Evolutionary conservation across 2,113 vertebrate genomes (phyloP).

Genomic region (Bagarius yarrelli): DNA sequence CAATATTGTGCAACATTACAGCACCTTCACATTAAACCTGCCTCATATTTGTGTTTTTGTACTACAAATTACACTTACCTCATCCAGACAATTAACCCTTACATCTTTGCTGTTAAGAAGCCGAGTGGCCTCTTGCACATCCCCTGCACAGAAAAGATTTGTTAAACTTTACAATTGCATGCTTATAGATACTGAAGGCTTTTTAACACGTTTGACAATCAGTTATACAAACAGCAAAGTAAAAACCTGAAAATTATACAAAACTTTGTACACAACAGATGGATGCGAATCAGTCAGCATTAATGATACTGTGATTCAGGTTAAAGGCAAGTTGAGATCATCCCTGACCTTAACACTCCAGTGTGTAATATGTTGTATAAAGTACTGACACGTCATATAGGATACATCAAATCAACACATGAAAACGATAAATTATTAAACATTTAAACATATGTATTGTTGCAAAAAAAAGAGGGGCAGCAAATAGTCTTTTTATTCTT

Average conservation of each 20-base stretch:
- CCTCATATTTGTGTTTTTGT: background rate
- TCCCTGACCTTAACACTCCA: background rate
- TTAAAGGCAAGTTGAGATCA: background rate
- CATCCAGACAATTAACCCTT: slow-evolving; percentile 86
- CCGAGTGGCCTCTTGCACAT: slow-evolving; percentile 73
- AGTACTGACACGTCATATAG: background rate
- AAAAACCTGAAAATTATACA: background rate
- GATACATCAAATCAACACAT: background rate
- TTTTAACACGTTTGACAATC: background rate
- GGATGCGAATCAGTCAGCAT: background rate
- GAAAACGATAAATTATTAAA: background rate
- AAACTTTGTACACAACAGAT: background rate
- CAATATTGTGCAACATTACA: background rate
- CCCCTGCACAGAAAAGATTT: slow-evolving; percentile 46
- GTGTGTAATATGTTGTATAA: too few relatives aligned
- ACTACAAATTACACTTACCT: slow-evolving; percentile 69
- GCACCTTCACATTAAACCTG: background rate
- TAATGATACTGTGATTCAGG: background rate
- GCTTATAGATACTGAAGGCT: background rate
- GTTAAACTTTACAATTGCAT: background rate
- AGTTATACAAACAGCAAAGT: background rate
- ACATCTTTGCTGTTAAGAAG: slow-evolving; percentile 79
- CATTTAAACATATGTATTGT: background rate
- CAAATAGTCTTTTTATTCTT: background rate
- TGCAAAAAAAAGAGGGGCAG: background rate